Conservation (phyloP, 2,888 invertebrate genomes). For the Papilio protenor region DNA sequence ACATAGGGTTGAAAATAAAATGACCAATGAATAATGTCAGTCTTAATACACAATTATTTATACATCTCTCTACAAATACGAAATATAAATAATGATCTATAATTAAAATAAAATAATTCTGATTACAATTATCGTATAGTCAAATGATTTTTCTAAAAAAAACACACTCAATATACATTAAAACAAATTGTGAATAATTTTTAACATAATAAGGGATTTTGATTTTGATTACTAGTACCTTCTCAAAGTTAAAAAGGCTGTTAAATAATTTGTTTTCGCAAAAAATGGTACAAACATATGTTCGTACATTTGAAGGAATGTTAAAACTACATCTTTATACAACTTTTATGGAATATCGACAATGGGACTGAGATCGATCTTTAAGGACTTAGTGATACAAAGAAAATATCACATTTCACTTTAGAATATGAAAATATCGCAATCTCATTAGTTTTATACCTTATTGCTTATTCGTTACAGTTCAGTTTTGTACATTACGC, state of each 20-base stretch:
- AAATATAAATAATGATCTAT: constrained; percentile 28
- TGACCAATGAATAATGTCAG: constrained; percentile 37
- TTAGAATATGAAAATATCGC: constrained; percentile 80
- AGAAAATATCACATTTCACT: constrained; percentile 76
- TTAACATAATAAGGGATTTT: constrained; percentile 13
- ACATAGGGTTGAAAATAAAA: constrained; percentile 30
- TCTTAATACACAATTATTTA: constrained; percentile 37
- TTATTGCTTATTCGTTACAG: constrained; percentile 69
- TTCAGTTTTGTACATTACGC: constrained; percentile 74
- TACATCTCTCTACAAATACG: constrained; percentile 22
- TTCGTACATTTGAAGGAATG: constrained; percentile 34
- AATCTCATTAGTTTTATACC: constrained; percentile 58
- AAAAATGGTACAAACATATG: background rate
- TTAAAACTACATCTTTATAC: constrained; percentile 6
- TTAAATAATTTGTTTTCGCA: constrained; percentile 4
- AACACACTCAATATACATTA: constrained; percentile 32
- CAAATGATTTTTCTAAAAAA: constrained; percentile 28
- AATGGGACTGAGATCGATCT: constrained; percentile 42
- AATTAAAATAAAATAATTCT: constrained; percentile 31
- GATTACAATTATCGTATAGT: constrained; percentile 37
- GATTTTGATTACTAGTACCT: background rate
- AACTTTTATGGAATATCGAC: constrained; percentile 1
- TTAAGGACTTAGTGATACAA: constrained; percentile 63
- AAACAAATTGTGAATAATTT: constrained; percentile 18
- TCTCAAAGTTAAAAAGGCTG: constrained; percentile 1